Evolutionary conservation across 2,113 vertebrate genomes (phyloP), one percentile per base, ranked within the genome.

Genomic region (Sialia sialis): DNA sequence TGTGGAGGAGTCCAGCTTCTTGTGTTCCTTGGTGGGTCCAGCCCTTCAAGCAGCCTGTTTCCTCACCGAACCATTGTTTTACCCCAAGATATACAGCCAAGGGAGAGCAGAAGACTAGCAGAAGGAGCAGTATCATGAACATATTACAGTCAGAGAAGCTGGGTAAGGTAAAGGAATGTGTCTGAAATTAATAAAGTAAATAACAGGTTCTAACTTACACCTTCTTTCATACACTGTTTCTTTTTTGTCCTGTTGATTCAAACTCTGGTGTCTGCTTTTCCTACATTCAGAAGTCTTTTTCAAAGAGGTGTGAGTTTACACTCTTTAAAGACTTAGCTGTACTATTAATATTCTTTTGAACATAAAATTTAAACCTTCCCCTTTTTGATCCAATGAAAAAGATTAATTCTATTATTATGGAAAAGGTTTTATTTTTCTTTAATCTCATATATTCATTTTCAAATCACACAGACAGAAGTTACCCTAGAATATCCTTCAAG

Each of bases 241-340:
- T 5, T 49, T 46, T 41, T 73, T 0, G 0, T 30, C 18, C 8
- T 58, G 7, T 34, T 82, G 38, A n/a, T 46, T 32, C 66, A 82
- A 25, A 56, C 29, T 86, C 84, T 76, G 27, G 10, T 17, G 14
- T 54, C 34, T 79, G 20, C 9, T 3, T 38, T 49, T 86, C 46
- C n/a, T 36, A 29, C 6, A 10, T 30, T 76, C 26, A 26, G 34
- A 89, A 77, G 34, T 70, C 41, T 43, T 41, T 83, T 41, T 41
- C 62, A 69, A 55, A 49, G 32, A 46, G 8, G 44, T 54, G 7
- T 21, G 19, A 62, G 2, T 63, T 85, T 76, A 51, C 2, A 2
- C 9, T 10, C 22, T 66, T 69, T 44, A 58, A 84, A 83, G 51
- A 38, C 13, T 62, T 73, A 18, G 10, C 34, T 58, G 18, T 69